Percentiles rank a stretch among this genome's conserved stretches.
Conservation (phyloP, 2,888 invertebrate species). For the Chloroclysta siterata region DNA sequence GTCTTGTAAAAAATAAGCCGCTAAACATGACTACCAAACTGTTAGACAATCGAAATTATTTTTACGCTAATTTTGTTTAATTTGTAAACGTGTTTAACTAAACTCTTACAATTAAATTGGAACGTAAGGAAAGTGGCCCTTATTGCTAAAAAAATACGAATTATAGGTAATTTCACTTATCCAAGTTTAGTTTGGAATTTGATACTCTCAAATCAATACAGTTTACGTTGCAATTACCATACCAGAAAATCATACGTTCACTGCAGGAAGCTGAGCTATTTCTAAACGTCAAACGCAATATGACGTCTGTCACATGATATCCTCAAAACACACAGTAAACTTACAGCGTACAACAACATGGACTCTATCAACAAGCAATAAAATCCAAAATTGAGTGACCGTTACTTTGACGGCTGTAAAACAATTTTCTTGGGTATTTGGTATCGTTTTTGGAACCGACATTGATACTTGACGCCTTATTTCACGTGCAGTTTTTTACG, state of each 20-base stretch:
- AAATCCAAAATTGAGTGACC: constrained; percentile 43
- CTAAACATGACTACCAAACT: too few species aligned
- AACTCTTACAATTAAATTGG: too few species aligned
- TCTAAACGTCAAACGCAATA: constrained; percentile 61
- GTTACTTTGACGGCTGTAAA: constrained; percentile 37
- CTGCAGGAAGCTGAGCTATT: constrained; percentile 64
- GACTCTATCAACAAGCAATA: constrained; percentile 37
- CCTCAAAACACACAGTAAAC: constrained; percentile 47
- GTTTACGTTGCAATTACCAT: constrained; percentile 37
- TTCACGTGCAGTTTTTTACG: constrained; percentile 60
- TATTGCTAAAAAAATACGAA: too few species aligned
- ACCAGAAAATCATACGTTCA: constrained; percentile 39
- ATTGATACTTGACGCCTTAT: constrained; percentile 69
- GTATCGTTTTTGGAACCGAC: constrained; percentile 67
- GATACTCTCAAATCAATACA: constrained; percentile 27
- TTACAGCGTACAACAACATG: constrained; percentile 6
- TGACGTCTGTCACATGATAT: constrained; percentile 66
- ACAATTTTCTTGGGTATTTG: constrained; percentile 40
- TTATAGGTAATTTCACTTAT: too few species aligned
- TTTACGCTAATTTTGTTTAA: too few species aligned
- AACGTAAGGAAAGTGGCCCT: too few species aligned
- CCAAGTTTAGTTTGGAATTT: constrained; percentile 7
- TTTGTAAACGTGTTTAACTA: too few species aligned
- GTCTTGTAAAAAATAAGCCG: too few species aligned
- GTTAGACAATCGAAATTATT: too few species aligned